These are phyloP conservation scores for Onthophagus taurus DNA, from an alignment of 1,140 invertebrate genomes.

Conservation along the genomic window DNA sequence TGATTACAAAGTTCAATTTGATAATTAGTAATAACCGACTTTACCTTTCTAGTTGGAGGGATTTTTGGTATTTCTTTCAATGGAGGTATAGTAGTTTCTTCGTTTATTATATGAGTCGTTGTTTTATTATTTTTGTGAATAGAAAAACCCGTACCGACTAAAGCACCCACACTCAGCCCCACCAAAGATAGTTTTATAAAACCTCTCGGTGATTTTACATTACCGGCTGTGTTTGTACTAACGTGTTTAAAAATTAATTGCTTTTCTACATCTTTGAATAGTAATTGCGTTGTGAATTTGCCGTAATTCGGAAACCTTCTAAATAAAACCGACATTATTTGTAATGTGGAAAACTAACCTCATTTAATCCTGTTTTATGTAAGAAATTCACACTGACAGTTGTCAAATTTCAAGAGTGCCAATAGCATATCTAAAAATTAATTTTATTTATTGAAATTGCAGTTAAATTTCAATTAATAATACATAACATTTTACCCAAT, in stretches of 20 bases:
- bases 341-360: no score
- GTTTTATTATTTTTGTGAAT: constrained; percentile 36
- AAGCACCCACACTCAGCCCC: constrained; percentile 44
- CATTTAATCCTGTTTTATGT: no score
- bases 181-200: constrained; percentile 26
- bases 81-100: constrained; percentile 38
- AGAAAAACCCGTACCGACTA: constrained; percentile 42
- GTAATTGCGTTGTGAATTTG: constrained; percentile 2
- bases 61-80: constrained; percentile 44
- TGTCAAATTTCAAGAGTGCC: no score
- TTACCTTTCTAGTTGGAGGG: constrained; percentile 29
- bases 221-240: not conserved
- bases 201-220: not conserved
- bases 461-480: no score
- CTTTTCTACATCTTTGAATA: not conserved
- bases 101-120: constrained; percentile 39
- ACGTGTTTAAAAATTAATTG: not conserved
- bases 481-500: no score
- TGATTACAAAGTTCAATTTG: not conserved
- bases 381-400: no score
- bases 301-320: not conserved
- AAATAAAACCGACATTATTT: not conserved
- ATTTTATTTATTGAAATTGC: no score
- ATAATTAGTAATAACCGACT: constrained; percentile 9
- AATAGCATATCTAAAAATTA: no score